These are phyloP conservation scores for Hylaeus volcanicus DNA, from an alignment of 1,140 invertebrate species.

Conservation along the genomic window DNA sequence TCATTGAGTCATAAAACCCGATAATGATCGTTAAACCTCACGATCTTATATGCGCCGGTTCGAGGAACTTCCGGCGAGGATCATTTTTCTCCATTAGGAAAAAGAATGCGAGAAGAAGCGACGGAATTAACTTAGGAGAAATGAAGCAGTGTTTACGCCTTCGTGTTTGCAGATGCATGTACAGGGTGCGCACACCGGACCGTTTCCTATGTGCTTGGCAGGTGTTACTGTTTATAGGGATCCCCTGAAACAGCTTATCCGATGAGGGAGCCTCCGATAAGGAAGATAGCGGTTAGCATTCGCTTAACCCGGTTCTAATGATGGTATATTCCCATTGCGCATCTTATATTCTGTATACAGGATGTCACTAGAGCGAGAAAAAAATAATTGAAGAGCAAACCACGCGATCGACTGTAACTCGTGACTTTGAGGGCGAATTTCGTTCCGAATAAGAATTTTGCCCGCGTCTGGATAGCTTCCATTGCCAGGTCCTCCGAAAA, in stretches of 20 bases:
- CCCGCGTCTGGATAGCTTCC: no score
- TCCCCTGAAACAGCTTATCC: slow-evolving; percentile 60
- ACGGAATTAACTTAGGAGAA: slow-evolving; percentile 31
- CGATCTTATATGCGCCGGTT: slow-evolving; percentile 2
- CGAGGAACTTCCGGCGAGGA: not conserved
- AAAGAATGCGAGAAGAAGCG: slow-evolving; percentile 8
- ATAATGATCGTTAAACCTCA: slow-evolving; percentile 37
- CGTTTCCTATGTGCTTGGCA: slow-evolving; percentile 63
- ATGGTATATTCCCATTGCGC: slow-evolving; percentile 52
- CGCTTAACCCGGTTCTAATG: slow-evolving; percentile 66
- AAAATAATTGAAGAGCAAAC: no score
- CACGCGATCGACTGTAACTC: no score
- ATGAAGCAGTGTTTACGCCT: slow-evolving; percentile 26
- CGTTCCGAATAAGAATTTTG: no score
- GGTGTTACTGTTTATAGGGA: slow-evolving; percentile 69
- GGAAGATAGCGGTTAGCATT: slow-evolving; percentile 57
- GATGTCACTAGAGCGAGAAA: not conserved
- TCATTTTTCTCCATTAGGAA: slow-evolving; percentile 32
- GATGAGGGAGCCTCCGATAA: slow-evolving; percentile 50
- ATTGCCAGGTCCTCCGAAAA: no score
- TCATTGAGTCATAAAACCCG: slow-evolving; percentile 45
- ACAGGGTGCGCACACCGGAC: slow-evolving; percentile 20
- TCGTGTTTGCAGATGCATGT: not conserved
- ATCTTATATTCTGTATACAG: slow-evolving; percentile 23
- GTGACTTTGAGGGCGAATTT: no score